These are phyloP conservation scores for Phalera bucephala DNA, from an alignment of 2,888 invertebrate genomes.

Conservation along the genomic window DNA sequence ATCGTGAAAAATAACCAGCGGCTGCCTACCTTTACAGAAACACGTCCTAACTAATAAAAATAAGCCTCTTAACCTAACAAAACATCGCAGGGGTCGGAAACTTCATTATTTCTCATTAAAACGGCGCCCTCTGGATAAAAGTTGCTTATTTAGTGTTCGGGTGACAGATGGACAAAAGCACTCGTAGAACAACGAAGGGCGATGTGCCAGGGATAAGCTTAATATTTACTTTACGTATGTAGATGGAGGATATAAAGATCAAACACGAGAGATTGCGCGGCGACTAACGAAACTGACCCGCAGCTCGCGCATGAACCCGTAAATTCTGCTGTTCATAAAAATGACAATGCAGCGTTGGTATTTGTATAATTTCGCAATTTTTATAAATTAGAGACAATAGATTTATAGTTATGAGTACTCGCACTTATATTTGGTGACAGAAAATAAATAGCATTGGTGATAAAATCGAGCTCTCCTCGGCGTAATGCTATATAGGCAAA, in stretches of 20 bases:
- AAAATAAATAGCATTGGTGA: too few species aligned
- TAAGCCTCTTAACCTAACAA: conserved; percentile 74
- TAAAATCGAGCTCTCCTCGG: too few species aligned
- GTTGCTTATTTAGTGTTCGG: conserved; percentile 70
- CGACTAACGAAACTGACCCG: conserved; percentile 33
- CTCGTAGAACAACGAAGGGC: conserved; percentile 44
- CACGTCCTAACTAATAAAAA: conserved; percentile 76
- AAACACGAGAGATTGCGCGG: conserved; percentile 29
- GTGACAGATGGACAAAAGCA: conserved; percentile 73
- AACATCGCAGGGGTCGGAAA: conserved; percentile 63
- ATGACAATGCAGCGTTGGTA: conserved; percentile 31
- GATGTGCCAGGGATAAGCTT: conserved; percentile 47
- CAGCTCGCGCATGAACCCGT: conserved; percentile 17
- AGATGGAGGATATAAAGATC: conserved; percentile 41
- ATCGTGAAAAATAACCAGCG: conserved; percentile 29
- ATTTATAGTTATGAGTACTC: background rate
- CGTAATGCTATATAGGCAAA: too few species aligned
- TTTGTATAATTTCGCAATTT: conserved; percentile 33
- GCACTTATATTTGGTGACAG: background rate
- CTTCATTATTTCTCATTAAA: conserved; percentile 80
- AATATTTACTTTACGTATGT: conserved; percentile 42
- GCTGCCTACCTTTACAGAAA: conserved; percentile 50
- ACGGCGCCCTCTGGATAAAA: conserved; percentile 67
- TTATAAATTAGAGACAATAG: conserved; percentile 13
- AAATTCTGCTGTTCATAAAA: conserved; percentile 36